Base-by-base conservation (phyloP, 2,113 vertebrate genomes). In the Cinclus mexicanus region DNA sequence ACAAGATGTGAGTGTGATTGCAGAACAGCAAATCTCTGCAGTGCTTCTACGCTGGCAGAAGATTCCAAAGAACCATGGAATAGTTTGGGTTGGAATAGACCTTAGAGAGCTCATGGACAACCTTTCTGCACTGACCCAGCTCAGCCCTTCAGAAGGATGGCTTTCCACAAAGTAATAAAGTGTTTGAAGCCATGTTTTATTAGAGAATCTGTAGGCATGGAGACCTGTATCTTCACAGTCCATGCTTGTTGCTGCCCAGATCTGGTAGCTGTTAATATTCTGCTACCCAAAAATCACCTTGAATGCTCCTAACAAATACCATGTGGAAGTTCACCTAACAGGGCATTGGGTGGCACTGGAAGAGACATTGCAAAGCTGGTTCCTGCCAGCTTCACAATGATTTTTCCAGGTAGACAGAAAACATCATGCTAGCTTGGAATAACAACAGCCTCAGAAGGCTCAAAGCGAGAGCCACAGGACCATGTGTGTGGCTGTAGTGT, bases 21-120 rank as follows among this genome's bases (percentile, higher is more conserved):
- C 20, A 67, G 39, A 82, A 18, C 49, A 71, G n/a, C 14, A 92
- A 53, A 67, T n/a, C 50, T 50, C 64, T 67, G 47, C 52, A 81
- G 47, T 0, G 0, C 17, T 46, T 53, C 35, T 29, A 2, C 0
- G 0, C 17, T 44, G 49, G 31, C 35, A 44, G 71, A 52, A 69
- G 50, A 25, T 42, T 61, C n/a, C 47, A 49, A 41, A 47, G 41
- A 90, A 23, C 29, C 41, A 19, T 15, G 25, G 14, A 55, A 47
- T 31, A 25, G 25, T 31, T 90, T 55, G 70, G 21, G 25, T 6
- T 63, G 63, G 29, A 69, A 33, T 6, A 63, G 21, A 41, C 20
- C 33, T 46, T 41, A 35, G 53, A 12, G 17, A 15, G 50, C 9
- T 76, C n/a, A 22, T 7, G 9, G n/a, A 35, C 63, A 69, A 0